phyloP scores from a whole-genome alignment of 2,888 invertebrate species.

The Plebejus anna region DNA sequence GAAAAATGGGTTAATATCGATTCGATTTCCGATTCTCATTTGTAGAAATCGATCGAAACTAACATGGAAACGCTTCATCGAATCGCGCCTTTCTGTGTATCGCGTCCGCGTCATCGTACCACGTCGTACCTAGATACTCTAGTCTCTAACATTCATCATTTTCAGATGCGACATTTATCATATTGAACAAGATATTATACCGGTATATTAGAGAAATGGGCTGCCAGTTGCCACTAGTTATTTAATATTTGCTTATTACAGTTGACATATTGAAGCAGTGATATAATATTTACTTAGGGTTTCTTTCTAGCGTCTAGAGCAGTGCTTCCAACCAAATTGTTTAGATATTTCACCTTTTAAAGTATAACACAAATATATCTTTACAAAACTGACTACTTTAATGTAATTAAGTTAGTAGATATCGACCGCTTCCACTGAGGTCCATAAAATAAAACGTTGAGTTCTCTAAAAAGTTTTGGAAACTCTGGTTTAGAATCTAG shows the following conservation, averaged over 20 bases:
- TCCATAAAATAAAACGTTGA: no score
- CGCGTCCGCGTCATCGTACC: no score
- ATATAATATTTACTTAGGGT: not conserved
- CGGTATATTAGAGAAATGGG: not conserved
- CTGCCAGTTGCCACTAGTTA: not conserved
- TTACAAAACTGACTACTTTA: no score
- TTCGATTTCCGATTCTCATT: not conserved
- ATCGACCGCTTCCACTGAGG: no score
- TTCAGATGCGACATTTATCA: conserved; percentile 4
- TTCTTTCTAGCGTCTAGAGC: not conserved
- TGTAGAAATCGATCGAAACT: not conserved
- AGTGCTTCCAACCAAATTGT: no score
- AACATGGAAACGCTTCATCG: not conserved
- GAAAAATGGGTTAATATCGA: not conserved
- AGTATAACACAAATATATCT: no score
- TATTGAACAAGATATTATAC: not conserved
- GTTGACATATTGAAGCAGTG: not conserved
- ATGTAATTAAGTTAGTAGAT: no score
- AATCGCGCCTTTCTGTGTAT: not conserved
- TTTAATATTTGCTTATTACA: not conserved
- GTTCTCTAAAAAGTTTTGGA: no score
- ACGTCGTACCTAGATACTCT: conserved; percentile 10
- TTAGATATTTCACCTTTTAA: no score
- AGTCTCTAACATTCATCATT: conserved; percentile 1
- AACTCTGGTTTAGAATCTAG: no score